Evolutionary conservation across 2,113 vertebrate species (phyloP).

Genomic region (Rallus limicola): DNA sequence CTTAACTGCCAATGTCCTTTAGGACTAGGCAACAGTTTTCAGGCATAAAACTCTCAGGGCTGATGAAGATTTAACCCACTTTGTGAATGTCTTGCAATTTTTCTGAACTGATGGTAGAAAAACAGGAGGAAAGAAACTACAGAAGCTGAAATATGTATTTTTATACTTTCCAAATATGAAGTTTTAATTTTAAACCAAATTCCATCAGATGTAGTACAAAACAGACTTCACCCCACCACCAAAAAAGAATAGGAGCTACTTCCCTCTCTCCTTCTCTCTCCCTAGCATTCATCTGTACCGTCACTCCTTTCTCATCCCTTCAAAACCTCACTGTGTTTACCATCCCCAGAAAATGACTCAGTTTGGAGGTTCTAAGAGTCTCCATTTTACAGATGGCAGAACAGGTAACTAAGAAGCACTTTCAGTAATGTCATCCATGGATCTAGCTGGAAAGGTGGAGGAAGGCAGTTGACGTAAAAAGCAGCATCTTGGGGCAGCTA

Average conservation of each 20-base stretch:
- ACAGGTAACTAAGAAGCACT: background rate
- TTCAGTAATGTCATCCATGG: background rate
- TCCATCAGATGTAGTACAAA: background rate
- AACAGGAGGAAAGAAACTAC: background rate
- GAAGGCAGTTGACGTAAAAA: background rate
- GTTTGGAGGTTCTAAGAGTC: background rate
- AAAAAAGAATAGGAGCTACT: background rate
- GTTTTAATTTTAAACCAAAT: background rate
- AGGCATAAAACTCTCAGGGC: background rate
- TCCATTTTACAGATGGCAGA: background rate
- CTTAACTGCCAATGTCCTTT: background rate
- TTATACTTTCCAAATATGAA: background rate
- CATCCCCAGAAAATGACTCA: background rate
- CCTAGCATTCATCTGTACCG: background rate
- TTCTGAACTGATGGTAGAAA: background rate
- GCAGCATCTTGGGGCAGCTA: background rate
- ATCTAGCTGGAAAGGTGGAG: background rate
- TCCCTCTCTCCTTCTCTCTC: background rate
- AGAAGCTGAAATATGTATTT: background rate
- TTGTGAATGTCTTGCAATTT: background rate
- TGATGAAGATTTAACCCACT: background rate
- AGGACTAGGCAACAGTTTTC: background rate
- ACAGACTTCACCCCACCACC: background rate
- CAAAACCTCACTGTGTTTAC: background rate
- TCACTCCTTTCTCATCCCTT: background rate